Evolutionary conservation across 2,888 invertebrate genomes (phyloP).

Genomic region (Congeria kusceri): DNA sequence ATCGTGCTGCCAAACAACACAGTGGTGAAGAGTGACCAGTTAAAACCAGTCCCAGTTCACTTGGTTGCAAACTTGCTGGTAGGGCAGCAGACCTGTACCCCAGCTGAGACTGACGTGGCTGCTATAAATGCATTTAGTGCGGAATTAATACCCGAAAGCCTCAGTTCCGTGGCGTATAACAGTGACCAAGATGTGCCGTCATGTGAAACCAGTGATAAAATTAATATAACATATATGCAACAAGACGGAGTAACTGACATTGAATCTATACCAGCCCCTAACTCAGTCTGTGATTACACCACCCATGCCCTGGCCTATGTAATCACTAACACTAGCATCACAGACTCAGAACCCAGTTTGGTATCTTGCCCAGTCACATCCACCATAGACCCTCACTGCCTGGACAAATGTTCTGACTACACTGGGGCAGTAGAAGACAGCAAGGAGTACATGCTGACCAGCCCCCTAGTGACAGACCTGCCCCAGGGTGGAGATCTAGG

Average conservation of each 20-base stretch:
- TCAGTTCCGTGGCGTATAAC: not conserved
- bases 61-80: conserved; percentile 12
- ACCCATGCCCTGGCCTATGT: conserved; percentile 15
- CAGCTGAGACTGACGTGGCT: not conserved
- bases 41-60: conserved; percentile 22
- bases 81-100: not conserved
- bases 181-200: not conserved
- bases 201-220: conserved; percentile 9
- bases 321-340: conserved; percentile 9
- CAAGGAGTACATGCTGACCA: conserved; percentile 28
- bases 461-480: conserved; percentile 20
- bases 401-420: conserved; percentile 29
- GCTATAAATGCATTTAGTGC: not conserved
- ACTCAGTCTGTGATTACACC: conserved; percentile 13
- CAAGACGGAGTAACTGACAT: not conserved
- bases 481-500: conserved; percentile 19
- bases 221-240: conserved; percentile 21
- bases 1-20: conserved; percentile 40
- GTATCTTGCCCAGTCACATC: not conserved
- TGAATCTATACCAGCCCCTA: not conserved
- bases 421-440: conserved; percentile 9
- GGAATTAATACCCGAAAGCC: not conserved
- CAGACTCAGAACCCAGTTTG: conserved; percentile 4
- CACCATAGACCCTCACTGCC: conserved; percentile 17
- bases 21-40: conserved; percentile 1